These are phyloP conservation scores for Poeciliopsis turneri DNA, from an alignment of 2,797 vertebrate species.

Conservation along the genomic window DNA sequence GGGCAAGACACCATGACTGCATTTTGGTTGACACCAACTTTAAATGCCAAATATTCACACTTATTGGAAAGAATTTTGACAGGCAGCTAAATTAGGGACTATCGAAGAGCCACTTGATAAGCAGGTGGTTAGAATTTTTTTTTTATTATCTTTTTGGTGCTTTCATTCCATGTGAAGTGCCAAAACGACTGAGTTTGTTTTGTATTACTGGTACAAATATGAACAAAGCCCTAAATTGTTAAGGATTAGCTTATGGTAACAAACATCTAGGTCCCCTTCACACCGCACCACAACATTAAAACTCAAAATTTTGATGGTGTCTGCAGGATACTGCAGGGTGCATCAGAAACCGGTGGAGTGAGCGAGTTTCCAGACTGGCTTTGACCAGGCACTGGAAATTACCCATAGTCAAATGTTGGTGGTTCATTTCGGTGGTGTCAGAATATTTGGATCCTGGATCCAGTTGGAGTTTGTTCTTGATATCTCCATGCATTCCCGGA, in stretches of 20 bases:
- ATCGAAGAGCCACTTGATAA: background rate
- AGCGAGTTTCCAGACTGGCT: background rate
- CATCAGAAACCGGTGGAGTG: background rate
- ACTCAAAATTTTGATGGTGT: background rate
- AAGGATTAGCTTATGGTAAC: background rate
- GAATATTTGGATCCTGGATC: background rate
- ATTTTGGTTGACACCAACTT: conserved; percentile 47
- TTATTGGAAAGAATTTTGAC: conserved; percentile 39
- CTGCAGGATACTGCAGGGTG: background rate
- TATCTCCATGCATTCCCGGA: background rate
- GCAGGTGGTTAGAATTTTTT: background rate
- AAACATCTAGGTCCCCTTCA: too few species aligned
- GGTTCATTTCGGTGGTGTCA: too few species aligned
- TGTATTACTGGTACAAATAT: background rate
- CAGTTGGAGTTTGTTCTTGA: background rate
- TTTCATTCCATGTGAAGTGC: background rate
- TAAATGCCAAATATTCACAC: conserved; percentile 60
- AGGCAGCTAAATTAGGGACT: conserved; percentile 34
- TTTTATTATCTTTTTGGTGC: background rate
- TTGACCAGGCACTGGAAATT: background rate
- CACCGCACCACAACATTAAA: too few species aligned
- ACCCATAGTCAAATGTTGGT: background rate
- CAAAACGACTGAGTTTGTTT: background rate
- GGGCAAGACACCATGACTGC: conserved; percentile 32
- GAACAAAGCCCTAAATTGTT: background rate